Base-by-base conservation (phyloP, 1,140 invertebrate species). In the Pararge aegeria region DNA sequence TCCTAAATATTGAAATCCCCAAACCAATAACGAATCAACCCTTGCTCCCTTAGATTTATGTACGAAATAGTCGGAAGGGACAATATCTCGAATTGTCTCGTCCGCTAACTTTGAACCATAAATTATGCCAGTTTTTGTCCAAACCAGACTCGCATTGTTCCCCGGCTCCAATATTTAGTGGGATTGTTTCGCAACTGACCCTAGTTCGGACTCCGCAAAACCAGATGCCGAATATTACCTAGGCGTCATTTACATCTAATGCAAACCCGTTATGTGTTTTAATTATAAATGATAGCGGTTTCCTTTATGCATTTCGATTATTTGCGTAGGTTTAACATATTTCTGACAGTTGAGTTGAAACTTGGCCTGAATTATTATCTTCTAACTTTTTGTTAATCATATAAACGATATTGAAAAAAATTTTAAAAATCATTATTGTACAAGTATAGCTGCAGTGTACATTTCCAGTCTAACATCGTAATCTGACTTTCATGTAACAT, bases 81-180 rank as follows among this genome's bases (percentile, higher is more conserved):
- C 56, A 46, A 55, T 55, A 30, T 44, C 18, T 38, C 49, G 50
- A 12, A 34, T 10, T 27, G 19, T 59, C 40, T 48, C 48, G 55
- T 51, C 50, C 50, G 51, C 38, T 21, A 59, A 59, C 57, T 59
- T 59, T 21, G 15, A 24, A 48, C 27, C 42, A 59, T 59, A 59
- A 59, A 59, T 59, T 53, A 59, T 20, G 18, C 24, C 40, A 53
- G 57, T 59, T 59, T 59, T 59, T 59, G 57, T 51, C 53, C 53
- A 46, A 46, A 46, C 42, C 42, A 46, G 53, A 55, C 50, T 59
- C 20, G 49, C 50, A 52, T 59, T 59, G 57, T 59, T 53, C 37
- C 29, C 24, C 46, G 16, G 27, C 16, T 44, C 24, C 40, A 48
- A 42, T 59, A 59, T 59, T 55, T 59, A 59, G 56, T 59, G 40